These are phyloP conservation scores for Leptobrachium leishanense DNA, from an alignment of 2,113 vertebrate genomes.

Conservation along the genomic window DNA sequence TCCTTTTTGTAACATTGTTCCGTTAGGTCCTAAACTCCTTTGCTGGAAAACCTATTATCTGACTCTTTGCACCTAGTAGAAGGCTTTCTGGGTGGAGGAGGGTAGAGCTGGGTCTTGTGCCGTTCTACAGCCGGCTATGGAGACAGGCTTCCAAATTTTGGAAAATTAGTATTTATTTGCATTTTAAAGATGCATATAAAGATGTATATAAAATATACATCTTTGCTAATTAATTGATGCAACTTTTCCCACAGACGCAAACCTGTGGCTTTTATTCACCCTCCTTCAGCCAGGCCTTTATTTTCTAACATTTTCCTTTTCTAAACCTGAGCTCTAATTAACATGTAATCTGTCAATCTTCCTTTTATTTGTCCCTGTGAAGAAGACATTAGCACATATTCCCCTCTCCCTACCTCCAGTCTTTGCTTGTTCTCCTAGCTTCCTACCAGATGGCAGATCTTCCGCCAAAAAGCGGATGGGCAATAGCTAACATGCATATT, in stretches of 20 bases:
- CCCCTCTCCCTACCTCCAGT: slow-evolving; percentile 37
- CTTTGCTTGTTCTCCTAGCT: neutral
- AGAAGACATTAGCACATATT: neutral
- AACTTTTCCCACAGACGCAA: neutral
- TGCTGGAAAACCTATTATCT: neutral
- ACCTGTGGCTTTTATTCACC: neutral
- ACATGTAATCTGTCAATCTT: neutral
- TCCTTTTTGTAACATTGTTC: neutral
- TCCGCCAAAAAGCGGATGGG: slow-evolving; percentile 54
- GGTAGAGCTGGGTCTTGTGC: neutral
- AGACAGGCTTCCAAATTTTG: too few relatives aligned
- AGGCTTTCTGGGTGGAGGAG: neutral
- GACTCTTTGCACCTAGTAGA: neutral
- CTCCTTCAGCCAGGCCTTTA: neutral
- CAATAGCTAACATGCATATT: slow-evolving; percentile 54
- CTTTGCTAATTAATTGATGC: too few relatives aligned
- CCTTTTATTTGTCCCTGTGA: neutral
- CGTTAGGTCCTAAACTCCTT: too few relatives aligned
- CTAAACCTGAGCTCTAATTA: neutral
- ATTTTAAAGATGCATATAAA: too few relatives aligned
- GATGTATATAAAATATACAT: too few relatives aligned
- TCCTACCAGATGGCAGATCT: slow-evolving; percentile 66
- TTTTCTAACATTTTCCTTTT: neutral
- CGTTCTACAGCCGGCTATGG: too few relatives aligned
- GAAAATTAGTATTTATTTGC: too few relatives aligned